Conservation (phyloP, 2,888 invertebrate genomes). For the Carterocephalus palaemon region DNA sequence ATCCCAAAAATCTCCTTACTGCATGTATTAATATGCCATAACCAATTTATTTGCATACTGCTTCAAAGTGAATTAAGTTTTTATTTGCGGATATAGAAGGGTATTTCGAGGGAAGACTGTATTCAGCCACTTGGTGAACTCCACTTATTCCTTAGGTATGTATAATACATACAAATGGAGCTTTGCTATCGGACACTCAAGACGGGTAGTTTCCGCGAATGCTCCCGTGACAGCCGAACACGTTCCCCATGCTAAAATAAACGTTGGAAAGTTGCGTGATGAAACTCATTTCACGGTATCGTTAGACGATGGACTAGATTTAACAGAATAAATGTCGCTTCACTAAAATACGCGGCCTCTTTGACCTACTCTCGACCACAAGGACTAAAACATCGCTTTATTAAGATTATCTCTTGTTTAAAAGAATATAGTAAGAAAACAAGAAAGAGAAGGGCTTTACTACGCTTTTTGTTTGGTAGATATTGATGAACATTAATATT, state of each 20-base stretch:
- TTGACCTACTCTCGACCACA: constrained; percentile 23
- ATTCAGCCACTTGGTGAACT: no score
- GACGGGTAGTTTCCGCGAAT: constrained; percentile 28
- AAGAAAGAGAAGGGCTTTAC: no score
- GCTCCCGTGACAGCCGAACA: constrained; percentile 32
- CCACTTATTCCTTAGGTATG: no score
- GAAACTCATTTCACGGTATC: constrained; percentile 37
- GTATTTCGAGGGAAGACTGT: no score
- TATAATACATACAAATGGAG: no score
- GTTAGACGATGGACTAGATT: constrained; percentile 32
- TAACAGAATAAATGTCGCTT: constrained; percentile 34
- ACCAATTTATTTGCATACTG: no score
- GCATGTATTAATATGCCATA: no score
- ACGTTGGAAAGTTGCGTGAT: constrained; percentile 36
- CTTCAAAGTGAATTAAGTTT: no score
- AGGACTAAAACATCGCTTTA: constrained; percentile 14
- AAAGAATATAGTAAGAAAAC: constrained; percentile 9
- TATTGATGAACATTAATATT: no score
- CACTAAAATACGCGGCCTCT: constrained; percentile 26
- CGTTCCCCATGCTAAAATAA: constrained; percentile 33
- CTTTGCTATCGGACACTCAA: background rate
- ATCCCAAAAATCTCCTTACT: no score
- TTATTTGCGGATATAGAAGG: no score
- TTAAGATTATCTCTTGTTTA: constrained; percentile 19
- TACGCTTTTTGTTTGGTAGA: no score